Base-by-base conservation (phyloP, 2,888 invertebrate genomes). In the Drosophila emarginata region DNA sequence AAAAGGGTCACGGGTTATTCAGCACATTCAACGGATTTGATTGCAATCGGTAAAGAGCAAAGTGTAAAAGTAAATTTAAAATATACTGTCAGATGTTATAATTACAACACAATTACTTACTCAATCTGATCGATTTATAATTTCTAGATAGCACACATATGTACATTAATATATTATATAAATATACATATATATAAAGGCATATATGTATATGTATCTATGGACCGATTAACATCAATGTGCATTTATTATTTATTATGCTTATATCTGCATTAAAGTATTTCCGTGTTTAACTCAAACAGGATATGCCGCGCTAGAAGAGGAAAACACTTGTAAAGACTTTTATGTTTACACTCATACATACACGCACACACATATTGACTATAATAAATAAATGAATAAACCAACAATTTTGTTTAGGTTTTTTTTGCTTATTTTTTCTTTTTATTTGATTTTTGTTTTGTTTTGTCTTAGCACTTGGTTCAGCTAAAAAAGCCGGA, bases 211-310 rank as follows among this genome's bases (percentile, higher is more conserved):
- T 65, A 62, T 26, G 4, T 26, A 26, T 26, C 40, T 59, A 71
- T 79, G 78, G 69, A 71, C 78, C 71, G 39, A 73, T 63, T 62
- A 61, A 60, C 65, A 71, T 58, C 51, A 63, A 67, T 65, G 65
- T 76, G 36, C 23, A 69, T 72, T 81, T 69, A 74, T 72, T 77
- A 69, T 79, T 78, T 74, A 72, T 71, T 74, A 58, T 84, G 85
- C 71, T 76, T 76, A 76, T 77, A 70, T 70, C 74, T 68, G 54
- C 63, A 52, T 36, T 76, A 68, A 66, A 68, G 57, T 61, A 57
- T 67, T 86, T 82, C 72, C 82, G 61, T 67, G 76, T 67, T 57
- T 14, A 26, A 26, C 45, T 54, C 62, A 40, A 61, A 5, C 57
- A 56, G 50, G 18, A 23, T 21, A 26, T 26, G 28, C 61, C 26